Percentiles rank a stretch among this genome's conserved stretches.
Conservation (phyloP, 2,797 vertebrate species). For the Gorsachius magnificus region DNA sequence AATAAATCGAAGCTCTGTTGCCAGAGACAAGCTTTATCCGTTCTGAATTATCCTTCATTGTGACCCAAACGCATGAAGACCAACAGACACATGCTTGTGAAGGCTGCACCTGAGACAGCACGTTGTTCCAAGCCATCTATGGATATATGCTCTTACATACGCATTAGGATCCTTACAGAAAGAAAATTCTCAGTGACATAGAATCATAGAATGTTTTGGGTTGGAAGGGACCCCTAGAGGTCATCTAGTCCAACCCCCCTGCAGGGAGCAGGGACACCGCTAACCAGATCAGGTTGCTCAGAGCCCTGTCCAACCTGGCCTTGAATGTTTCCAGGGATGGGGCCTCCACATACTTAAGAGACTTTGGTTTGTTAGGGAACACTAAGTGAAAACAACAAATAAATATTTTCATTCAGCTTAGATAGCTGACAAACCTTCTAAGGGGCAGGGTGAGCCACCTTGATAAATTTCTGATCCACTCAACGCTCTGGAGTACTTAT, state of each 20-base stretch:
- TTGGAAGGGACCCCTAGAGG: too few species aligned
- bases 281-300: too few species aligned
- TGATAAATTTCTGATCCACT: not conserved
- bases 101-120: not conserved
- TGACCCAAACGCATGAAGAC: not conserved
- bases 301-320: too few species aligned
- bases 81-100: rapidly evolving
- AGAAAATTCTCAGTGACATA: not conserved
- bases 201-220: too few species aligned
- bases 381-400: not conserved
- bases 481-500: not conserved
- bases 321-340: too few species aligned
- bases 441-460: not conserved
- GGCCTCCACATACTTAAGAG: not conserved
- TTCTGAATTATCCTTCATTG: not conserved
- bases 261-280: too few species aligned
- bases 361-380: not conserved
- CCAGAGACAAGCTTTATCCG: not conserved
- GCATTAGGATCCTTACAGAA: not conserved
- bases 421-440: not conserved
- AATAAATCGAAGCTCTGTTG: not conserved
- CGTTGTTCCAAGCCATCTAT: not conserved
- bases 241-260: too few species aligned
- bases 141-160: not conserved
- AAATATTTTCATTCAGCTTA: not conserved